These are phyloP conservation scores for Semicossyphus pulcher DNA, from an alignment of 2,113 vertebrate species.

Conservation along the genomic window DNA sequence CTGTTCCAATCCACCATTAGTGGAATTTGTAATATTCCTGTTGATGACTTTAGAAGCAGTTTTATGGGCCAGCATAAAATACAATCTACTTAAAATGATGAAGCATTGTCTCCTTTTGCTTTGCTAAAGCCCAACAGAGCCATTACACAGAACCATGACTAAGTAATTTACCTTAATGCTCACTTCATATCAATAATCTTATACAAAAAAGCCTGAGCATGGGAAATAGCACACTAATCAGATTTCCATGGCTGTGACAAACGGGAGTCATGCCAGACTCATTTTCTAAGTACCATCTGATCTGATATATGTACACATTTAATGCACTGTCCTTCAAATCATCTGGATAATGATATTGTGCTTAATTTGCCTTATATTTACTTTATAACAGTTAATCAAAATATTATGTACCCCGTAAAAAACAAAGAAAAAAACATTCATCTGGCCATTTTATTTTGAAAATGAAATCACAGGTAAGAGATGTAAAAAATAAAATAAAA, in stretches of 20 bases:
- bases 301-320: conserved; percentile 22
- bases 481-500: neutral
- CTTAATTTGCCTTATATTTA: conserved; percentile 18
- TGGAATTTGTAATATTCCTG: neutral
- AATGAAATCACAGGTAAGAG: neutral
- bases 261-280: conserved; percentile 32
- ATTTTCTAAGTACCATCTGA: conserved; percentile 59
- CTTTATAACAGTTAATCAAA: conserved; percentile 6
- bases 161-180: conserved; percentile 47
- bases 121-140: conserved; percentile 1
- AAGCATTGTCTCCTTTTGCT: neutral
- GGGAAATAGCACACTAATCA: conserved; percentile 43
- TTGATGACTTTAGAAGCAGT: neutral
- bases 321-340: conserved; percentile 21
- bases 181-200: conserved; percentile 27
- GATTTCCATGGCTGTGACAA: conserved; percentile 15
- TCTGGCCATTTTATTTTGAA: neutral
- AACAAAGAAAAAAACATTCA: neutral
- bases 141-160: conserved; percentile 41
- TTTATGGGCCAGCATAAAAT: neutral
- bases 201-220: neutral
- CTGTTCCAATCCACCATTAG: neutral
- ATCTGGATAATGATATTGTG: conserved; percentile 33
- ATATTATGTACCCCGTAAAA: neutral
- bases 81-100: neutral